Evolutionary conservation across 2,797 vertebrate species (phyloP).

Genomic region (Semaprochilodus insignis): DNA sequence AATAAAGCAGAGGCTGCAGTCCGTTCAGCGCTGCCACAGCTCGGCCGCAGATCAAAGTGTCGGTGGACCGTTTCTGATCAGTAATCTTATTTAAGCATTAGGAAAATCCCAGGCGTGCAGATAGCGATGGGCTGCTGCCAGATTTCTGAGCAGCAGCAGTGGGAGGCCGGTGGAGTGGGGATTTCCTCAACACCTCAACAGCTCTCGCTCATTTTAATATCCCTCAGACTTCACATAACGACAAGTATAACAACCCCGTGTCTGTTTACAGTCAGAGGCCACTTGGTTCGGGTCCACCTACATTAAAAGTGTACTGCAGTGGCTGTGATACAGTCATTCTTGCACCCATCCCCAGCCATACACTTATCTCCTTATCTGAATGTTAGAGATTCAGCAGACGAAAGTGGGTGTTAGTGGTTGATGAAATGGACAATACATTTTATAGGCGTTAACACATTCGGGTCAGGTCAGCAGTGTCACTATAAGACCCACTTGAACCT

Average conservation of each 20-base stretch:
- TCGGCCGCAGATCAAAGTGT: constrained; percentile 18
- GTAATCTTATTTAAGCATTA: constrained; percentile 46
- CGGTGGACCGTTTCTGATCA: constrained; percentile 29
- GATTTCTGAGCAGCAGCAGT: constrained; percentile 60
- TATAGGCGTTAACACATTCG: neutral
- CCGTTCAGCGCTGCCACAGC: neutral
- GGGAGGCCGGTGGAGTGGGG: constrained; percentile 63
- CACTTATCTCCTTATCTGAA: neutral
- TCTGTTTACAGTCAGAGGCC: neutral
- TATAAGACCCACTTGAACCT: neutral
- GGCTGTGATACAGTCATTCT: neutral
- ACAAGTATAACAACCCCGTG: neutral
- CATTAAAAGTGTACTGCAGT: neutral
- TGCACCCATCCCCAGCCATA: neutral
- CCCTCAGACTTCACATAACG: neutral
- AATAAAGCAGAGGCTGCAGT: constrained; percentile 8
- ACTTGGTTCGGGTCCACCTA: neutral
- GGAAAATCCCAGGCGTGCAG: constrained; percentile 61
- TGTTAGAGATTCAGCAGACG: neutral
- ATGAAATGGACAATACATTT: neutral
- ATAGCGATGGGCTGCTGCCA: constrained; percentile 60
- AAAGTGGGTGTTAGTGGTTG: constrained; percentile 1
- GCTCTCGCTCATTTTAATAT: constrained; percentile 38
- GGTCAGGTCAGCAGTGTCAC: neutral
- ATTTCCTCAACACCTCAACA: constrained; percentile 68